phyloP scores from a whole-genome alignment of 2,888 invertebrate species.

The Sturmia bella region DNA sequence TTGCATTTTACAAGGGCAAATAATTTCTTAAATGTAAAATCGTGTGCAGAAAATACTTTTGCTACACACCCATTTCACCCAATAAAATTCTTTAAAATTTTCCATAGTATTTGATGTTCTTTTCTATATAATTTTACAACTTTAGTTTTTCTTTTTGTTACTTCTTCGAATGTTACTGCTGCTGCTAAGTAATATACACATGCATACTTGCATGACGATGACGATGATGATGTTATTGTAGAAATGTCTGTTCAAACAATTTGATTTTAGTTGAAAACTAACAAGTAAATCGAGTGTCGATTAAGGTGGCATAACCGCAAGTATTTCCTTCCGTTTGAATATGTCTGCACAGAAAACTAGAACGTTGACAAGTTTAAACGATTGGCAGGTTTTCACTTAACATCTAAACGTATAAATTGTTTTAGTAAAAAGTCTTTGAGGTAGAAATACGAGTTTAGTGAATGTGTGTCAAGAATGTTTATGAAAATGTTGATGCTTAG shows the following conservation, averaged over 20 bases:
- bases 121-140: constrained; percentile 23
- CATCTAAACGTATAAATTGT: constrained; percentile 9
- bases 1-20: no score
- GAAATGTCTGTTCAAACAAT: not conserved
- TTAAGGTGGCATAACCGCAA: constrained; percentile 71
- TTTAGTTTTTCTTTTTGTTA: constrained; percentile 5
- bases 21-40: no score
- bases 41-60: not conserved
- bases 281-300: constrained; percentile 70
- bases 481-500: constrained; percentile 44
- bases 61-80: not conserved
- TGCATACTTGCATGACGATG: not conserved
- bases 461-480: constrained; percentile 4
- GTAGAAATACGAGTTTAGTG: not conserved
- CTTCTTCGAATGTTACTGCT: not conserved
- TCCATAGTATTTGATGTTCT: not conserved
- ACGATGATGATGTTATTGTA: no score
- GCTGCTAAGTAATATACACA: no score
- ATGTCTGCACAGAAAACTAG: constrained; percentile 64
- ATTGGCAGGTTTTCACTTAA: constrained; percentile 68
- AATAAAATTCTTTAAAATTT: constrained; percentile 12
- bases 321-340: constrained; percentile 70
- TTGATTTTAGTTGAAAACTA: constrained; percentile 55
- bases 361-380: constrained; percentile 70
- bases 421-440: not conserved